Conservation (phyloP, 2,888 invertebrate genomes). For the Philereme vetulata region DNA sequence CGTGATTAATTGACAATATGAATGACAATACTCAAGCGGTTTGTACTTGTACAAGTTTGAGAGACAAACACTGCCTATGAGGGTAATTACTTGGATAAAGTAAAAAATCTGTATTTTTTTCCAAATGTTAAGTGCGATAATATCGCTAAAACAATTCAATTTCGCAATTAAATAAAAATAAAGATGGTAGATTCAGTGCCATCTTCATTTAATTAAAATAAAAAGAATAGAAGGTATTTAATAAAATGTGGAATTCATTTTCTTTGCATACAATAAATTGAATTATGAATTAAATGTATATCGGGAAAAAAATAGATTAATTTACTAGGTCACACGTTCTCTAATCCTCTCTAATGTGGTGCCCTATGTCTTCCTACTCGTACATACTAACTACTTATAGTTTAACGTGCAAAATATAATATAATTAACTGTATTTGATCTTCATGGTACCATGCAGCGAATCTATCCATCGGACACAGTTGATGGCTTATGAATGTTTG, state of each 20-base stretch:
- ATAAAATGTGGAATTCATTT: constrained; percentile 1
- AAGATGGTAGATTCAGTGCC: constrained; percentile 16
- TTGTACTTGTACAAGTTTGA: constrained; percentile 32
- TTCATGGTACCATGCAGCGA: constrained; percentile 72
- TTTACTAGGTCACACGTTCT: constrained; percentile 18
- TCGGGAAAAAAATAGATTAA: constrained; percentile 16
- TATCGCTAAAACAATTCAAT: constrained; percentile 64
- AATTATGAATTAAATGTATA: constrained; percentile 12
- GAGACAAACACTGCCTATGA: constrained; percentile 24
- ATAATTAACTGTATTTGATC: constrained; percentile 49
- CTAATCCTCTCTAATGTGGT: constrained; percentile 22
- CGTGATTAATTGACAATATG: constrained; percentile 63
- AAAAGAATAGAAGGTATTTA: neutral
- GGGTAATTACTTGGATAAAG: constrained; percentile 32
- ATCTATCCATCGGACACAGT: constrained; percentile 70
- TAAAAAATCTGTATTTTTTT: constrained; percentile 11
- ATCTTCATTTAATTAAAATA: constrained; percentile 13
- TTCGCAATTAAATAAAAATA: constrained; percentile 51
- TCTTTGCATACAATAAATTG: constrained; percentile 5
- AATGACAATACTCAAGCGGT: constrained; percentile 56
- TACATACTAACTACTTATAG: constrained; percentile 57
- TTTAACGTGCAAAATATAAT: constrained; percentile 63
- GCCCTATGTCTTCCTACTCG: constrained; percentile 25
- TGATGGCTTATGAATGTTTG: constrained; percentile 62
- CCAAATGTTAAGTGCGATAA: constrained; percentile 32